Evolutionary conservation across 2,888 invertebrate genomes (phyloP).

Genomic region (Meloe dianella): DNA sequence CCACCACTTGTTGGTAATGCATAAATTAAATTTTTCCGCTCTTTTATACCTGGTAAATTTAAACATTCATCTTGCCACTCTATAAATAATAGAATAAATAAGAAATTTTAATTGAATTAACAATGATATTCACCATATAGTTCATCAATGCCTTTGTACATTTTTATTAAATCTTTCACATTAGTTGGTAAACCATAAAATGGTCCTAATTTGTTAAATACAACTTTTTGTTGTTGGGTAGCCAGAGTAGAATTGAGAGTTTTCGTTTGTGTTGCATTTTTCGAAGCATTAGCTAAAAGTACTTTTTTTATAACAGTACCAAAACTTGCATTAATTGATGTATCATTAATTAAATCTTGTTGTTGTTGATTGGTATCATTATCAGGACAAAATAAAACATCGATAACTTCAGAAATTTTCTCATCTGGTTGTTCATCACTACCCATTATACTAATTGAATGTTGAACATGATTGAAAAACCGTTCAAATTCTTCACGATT

Average conservation of each 20-base stretch:
- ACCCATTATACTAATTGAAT: conserved; percentile 61
- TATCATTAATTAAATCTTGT: conserved; percentile 32
- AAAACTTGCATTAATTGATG: conserved; percentile 43
- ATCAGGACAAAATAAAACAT: conserved; percentile 23
- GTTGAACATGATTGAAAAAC: conserved; percentile 62
- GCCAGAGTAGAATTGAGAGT: conserved; percentile 32
- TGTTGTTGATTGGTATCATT: conserved; percentile 14
- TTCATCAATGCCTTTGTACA: conserved; percentile 77
- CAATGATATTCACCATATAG: conserved; percentile 77
- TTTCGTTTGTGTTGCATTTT: conserved; percentile 33
- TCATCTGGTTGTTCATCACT: conserved; percentile 39
- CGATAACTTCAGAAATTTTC: conserved; percentile 24
- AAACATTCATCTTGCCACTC: conserved; percentile 97
- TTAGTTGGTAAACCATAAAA: conserved; percentile 83
- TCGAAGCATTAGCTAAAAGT: conserved; percentile 51
- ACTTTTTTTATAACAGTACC: conserved; percentile 49
- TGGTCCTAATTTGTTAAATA: conserved; percentile 54
- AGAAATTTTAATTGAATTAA: conserved; percentile 31
- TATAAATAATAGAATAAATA: conserved; percentile 54
- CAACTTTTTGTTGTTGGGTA: conserved; percentile 30
- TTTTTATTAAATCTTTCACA: conserved; percentile 73
- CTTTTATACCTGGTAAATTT: conserved; percentile 73
- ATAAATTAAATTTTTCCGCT: conserved; percentile 84
- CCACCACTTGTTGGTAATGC: conserved; percentile 96
- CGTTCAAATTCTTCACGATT: conserved; percentile 56